Evolutionary conservation across 2,797 vertebrate genomes (phyloP), one percentile per base, ranked within the genome.

Genomic region (Sebastolobus alascanus): DNA sequence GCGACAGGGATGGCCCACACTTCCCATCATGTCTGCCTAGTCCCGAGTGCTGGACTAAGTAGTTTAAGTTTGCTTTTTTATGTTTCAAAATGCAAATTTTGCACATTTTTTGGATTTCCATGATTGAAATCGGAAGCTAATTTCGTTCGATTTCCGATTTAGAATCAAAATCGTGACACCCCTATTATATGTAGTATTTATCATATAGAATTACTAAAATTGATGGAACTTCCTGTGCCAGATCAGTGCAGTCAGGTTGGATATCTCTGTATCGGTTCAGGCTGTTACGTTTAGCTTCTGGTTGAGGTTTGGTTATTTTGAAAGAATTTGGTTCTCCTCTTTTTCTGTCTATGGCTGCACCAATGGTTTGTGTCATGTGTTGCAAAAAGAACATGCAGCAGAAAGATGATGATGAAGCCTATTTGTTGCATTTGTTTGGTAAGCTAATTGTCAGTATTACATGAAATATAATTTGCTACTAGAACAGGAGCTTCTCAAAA

Each of bases 381-480:
- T 76, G 18, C 35, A 79, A 74, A 38, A 31, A 61, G 22, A 68
- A 59, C 22, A 33, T 50, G 33, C 20, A n/a, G 22, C 56, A 67
- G 43, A 61, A 13, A 37, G 40, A 76, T 46, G 43, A 46, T 46
- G 68, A 50, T 68, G 74, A 63, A 75, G 22, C 18, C 3, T 46
- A 16, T 58, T 46, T 38, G 29, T 67, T 75, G 20, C 22, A 73
- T 66, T 37, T 43, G 20, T 64, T 40, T 65, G 18, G 13, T 16
- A 7, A 40, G 14, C 3, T 60, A 40, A 46, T 80, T 65, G n/a
- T 75, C 38, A 38, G 25, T 59, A 20, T 77, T 22, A 25, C 18
- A 64, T 37, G 0, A n/a, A 72, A 40, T 13, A 69, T 4, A 64
- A 63, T 3, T 40, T 33, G 4, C 22, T 25, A 25, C 18, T n/a